Evolutionary conservation across 1,140 invertebrate species (phyloP).

Genomic region (Euura lappo): DNA sequence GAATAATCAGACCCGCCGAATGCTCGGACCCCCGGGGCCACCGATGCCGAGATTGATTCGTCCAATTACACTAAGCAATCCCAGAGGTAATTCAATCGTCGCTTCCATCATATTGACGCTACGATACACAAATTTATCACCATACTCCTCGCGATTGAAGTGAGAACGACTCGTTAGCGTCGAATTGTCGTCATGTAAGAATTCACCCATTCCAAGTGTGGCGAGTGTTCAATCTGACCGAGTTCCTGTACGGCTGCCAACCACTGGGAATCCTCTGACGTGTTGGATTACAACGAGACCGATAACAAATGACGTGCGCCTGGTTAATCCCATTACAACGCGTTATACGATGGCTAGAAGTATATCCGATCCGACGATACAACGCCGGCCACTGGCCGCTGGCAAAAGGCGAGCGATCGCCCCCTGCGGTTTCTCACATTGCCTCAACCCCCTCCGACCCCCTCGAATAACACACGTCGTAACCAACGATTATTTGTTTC

Average conservation of each 20-base stretch:
- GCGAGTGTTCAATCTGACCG: too few species aligned
- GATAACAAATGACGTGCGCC: slow-evolving; percentile 6
- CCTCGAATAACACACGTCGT: neutral
- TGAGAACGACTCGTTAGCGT: too few species aligned
- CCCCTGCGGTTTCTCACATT: slow-evolving; percentile 3
- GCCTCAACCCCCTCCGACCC: neutral
- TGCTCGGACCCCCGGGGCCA: slow-evolving; percentile 30
- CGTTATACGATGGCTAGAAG: slow-evolving; percentile 1
- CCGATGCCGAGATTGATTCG: slow-evolving; percentile 41
- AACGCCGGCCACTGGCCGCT: neutral
- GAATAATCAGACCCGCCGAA: slow-evolving; percentile 10
- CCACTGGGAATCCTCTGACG: neutral
- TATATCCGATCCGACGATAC: neutral
- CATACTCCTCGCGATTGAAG: too few species aligned
- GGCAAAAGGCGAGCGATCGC: slow-evolving; percentile 3
- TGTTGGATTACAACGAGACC: neutral
- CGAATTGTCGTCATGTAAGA: too few species aligned
- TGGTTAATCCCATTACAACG: slow-evolving; percentile 7
- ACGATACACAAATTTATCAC: too few species aligned
- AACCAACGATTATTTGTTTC: slow-evolving; percentile 3
- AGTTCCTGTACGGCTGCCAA: neutral
- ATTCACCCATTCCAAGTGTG: too few species aligned
- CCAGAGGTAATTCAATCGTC: slow-evolving; percentile 16
- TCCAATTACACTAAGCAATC: slow-evolving; percentile 56
- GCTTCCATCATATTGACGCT: neutral